Evolutionary conservation across 1,140 invertebrate species (phyloP).

Genomic region (Drepana arcuata): DNA sequence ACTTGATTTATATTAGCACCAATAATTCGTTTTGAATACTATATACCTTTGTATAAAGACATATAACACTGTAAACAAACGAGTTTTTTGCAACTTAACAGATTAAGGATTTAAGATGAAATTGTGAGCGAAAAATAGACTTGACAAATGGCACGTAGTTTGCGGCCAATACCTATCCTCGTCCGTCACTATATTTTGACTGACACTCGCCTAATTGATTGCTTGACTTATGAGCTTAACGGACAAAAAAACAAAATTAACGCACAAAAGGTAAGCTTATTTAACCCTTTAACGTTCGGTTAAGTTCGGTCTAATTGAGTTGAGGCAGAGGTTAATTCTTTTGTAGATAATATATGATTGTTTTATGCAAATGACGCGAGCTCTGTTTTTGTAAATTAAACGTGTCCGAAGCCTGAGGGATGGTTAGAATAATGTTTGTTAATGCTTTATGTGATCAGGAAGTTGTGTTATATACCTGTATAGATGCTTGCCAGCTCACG

Average conservation of each 20-base stretch:
- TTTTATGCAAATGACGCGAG: slow-evolving; percentile 60
- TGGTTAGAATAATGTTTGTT: slow-evolving; percentile 34
- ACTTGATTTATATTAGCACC: too few relatives aligned
- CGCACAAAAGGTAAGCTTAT: slow-evolving; percentile 21
- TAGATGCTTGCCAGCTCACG: too few relatives aligned
- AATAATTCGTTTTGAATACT: too few relatives aligned
- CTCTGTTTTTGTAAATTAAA: slow-evolving; percentile 59
- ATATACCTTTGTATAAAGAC: too few relatives aligned
- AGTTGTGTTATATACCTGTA: too few relatives aligned
- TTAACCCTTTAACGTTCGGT: slow-evolving; percentile 51
- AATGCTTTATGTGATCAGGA: slow-evolving; percentile 54
- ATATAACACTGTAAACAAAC: too few relatives aligned
- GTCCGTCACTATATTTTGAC: slow-evolving; percentile 27
- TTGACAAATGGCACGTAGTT: not conserved
- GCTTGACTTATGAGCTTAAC: slow-evolving; percentile 27
- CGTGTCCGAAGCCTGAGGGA: slow-evolving; percentile 39
- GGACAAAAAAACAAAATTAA: slow-evolving; percentile 25
- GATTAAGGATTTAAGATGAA: too few relatives aligned
- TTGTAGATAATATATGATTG: slow-evolving; percentile 59
- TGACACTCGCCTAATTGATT: slow-evolving; percentile 48
- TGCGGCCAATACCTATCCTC: not conserved
- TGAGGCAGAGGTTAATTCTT: slow-evolving; percentile 58
- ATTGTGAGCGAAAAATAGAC: slow-evolving; percentile 1
- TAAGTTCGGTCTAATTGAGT: slow-evolving; percentile 53
- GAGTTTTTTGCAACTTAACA: too few relatives aligned